Evolutionary conservation across 2,888 invertebrate genomes (phyloP), one percentile per base, ranked within the genome.

Genomic region (Dolichopus griseipennis): DNA sequence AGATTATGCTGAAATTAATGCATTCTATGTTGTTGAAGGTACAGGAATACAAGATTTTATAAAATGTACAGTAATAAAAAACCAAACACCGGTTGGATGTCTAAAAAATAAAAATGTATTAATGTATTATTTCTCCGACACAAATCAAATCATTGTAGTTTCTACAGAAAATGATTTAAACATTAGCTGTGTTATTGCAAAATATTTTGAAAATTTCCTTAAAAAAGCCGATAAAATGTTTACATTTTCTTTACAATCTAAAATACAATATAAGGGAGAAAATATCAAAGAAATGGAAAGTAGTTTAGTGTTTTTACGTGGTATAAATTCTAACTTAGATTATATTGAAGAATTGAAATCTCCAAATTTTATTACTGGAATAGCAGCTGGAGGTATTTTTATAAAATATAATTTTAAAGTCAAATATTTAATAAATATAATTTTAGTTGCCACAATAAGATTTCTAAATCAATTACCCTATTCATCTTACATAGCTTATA

Each of bases 341-440:
- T 70, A 73, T 43, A 66, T 76, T 0, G 69, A 72, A 8, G 74
- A 76, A 8, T 68, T 81, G n/a, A 77, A 80, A 68, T 73, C 77
- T 12, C 81, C 81, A 0, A 81, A 81, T 71, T 81, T 81, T 61
- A 77, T 81, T 66, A 76, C 76, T 0, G 81, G 81, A 2, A 75
- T 77, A 1, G 75, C 77, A 63, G 79, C 80, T 4, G 81, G 81
- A 67, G 73, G 80, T 80, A 73, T 71, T 75, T 72, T 21, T 9
- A 3, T 61, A 18, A 37, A 63, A 34, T 41, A 15, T n/a, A 37
- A 10, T 37, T 37, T 8, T 10, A 37, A 37, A 37, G 1, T 37
- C 8, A 41, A 33, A 2, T 9, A 12, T 34, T 22, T 22, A 37
- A n/a, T 41, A 43, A n/a, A 9, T 12, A 66, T 71, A 2, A 20